These are phyloP conservation scores for Trisateles emortualis DNA, from an alignment of 2,888 invertebrate genomes.

Conservation along the genomic window DNA sequence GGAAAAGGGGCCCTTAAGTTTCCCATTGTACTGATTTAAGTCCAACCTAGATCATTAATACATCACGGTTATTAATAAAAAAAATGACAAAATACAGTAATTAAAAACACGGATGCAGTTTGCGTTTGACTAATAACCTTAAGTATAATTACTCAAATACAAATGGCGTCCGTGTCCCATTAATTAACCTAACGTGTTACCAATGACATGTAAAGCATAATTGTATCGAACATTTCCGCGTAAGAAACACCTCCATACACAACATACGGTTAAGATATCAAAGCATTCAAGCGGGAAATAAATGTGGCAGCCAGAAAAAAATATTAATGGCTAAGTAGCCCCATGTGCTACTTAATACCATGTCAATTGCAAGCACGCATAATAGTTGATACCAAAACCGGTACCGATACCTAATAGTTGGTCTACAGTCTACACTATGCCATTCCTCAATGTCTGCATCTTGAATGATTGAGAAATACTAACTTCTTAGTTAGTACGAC, in stretches of 20 bases:
- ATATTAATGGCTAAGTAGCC: constrained; percentile 52
- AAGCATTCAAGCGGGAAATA: constrained; percentile 44
- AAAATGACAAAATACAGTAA: no score
- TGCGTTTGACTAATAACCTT: background rate
- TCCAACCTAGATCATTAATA: no score
- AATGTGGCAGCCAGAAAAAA: constrained; percentile 42
- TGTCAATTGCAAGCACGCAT: constrained; percentile 41
- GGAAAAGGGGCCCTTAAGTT: no score
- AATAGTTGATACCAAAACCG: constrained; percentile 38
- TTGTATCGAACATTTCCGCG: constrained; percentile 29
- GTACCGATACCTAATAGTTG: constrained; percentile 30
- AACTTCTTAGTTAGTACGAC: background rate
- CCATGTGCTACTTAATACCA: constrained; percentile 44
- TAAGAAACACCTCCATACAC: constrained; percentile 39
- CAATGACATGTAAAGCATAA: constrained; percentile 30
- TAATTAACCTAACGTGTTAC: constrained; percentile 30
- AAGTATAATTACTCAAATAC: background rate
- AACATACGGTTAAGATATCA: constrained; percentile 53
- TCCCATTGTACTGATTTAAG: no score
- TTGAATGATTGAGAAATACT: constrained; percentile 29
- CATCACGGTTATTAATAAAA: no score
- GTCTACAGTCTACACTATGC: constrained; percentile 30
- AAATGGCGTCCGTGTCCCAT: constrained; percentile 18
- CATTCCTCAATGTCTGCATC: constrained; percentile 42
- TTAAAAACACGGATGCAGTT: background rate